Percentiles rank a stretch among this genome's conserved stretches.
Evolutionary conservation across 2,797 vertebrate genomes (phyloP).

Genomic region (Mallotus villosus): DNA sequence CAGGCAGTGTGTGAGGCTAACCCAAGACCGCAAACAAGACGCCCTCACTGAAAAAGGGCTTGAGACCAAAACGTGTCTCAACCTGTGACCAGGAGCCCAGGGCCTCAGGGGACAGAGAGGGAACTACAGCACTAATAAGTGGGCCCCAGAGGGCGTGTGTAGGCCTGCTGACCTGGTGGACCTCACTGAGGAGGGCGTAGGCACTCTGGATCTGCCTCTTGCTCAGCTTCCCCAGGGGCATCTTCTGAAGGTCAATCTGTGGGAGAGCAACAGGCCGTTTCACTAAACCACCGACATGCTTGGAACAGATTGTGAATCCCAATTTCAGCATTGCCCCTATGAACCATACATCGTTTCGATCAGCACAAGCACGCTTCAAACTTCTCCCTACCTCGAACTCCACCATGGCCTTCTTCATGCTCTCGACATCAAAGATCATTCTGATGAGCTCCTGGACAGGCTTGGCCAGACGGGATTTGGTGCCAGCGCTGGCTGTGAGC

Average conservation of each 20-base stretch:
- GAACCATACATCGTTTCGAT: constrained; percentile 2
- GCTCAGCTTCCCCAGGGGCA: constrained; percentile 97
- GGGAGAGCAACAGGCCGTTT: constrained; percentile 10
- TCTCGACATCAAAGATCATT: constrained; percentile 97
- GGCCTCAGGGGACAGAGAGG: constrained; percentile 1
- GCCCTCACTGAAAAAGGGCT: no score
- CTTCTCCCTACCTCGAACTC: constrained; percentile 88
- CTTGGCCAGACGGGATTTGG: constrained; percentile 88
- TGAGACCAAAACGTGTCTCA: no score
- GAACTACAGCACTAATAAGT: neutral
- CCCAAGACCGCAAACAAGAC: no score
- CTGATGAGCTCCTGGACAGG: constrained; percentile 93
- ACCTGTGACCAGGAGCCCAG: no score
- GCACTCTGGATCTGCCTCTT: constrained; percentile 98
- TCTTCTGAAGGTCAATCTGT: constrained; percentile 98
- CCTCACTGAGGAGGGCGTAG: constrained; percentile 91
- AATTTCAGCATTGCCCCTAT: neutral
- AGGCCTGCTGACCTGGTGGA: constrained; percentile 87
- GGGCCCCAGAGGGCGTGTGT: neutral
- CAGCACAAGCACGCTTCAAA: neutral
- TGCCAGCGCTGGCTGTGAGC: constrained; percentile 84
- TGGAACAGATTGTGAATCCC: no score
- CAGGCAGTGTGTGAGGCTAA: no score
- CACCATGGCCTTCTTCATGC: constrained; percentile 99
- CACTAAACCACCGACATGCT: neutral